Evolutionary conservation across 1,140 invertebrate species (phyloP), one percentile per base, ranked within the genome.

Genomic region (Zaprionus capensis): DNA sequence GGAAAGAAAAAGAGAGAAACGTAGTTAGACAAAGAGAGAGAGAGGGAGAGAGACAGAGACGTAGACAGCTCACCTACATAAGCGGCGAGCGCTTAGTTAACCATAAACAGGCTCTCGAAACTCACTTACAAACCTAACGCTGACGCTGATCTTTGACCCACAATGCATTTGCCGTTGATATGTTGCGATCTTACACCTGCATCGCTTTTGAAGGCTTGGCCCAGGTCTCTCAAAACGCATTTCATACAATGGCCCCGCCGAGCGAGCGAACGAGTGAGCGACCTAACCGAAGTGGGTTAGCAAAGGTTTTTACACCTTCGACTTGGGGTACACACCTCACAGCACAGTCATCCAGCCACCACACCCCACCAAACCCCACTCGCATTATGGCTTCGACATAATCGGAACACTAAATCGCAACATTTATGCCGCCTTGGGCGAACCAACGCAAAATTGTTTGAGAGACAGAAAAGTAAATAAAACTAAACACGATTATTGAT

Each of bases 401-500:
- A 76, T 76, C 73, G 44, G 49, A 55, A 28, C 36, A 55, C 38
- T 55, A 68, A 61, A 74, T 74, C 71, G 41, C 28, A 65, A 63
- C n/a, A 53, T 59, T 28, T 56, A 26, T 31, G 34, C 28, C 26
- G 59, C 58, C 55, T 41, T 46, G 31, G 67, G 73, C 59, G 15
- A n/a, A 66, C 24, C 41, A 20, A 57, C 36, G n/a, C 26, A 57
- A 46, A 67, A 67, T 36, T 64, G 26, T 63, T 51, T 36, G 63
- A 65, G 51, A 41, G 63, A 65, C 58, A 49, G 59, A 70, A 76
- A 71, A 55, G 68, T 68, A 76, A 76, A 76, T 71, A 76, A 65
- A 76, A 61, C 68, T 62, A 66, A 75, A 75, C 64, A 70, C 70
- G 61, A 71, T 78, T 77, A 73, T 73, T 77, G 75, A 77, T 77